Evolutionary conservation across 1,140 invertebrate species (phyloP).

Genomic region (Himalopsyche phryganea): DNA sequence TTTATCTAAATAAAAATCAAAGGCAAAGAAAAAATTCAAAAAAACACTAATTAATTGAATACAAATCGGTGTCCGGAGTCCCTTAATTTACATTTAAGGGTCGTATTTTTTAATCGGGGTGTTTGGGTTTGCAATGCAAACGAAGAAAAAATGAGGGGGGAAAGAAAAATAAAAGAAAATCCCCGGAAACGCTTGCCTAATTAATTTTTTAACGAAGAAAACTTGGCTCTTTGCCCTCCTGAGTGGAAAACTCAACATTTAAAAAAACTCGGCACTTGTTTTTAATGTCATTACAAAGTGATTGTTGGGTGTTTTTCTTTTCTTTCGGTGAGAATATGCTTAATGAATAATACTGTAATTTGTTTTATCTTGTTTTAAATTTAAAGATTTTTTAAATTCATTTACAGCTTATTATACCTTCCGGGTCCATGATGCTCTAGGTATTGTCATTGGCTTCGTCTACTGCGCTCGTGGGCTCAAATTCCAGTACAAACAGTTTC

Average conservation of each 20-base stretch:
- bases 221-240: constrained; percentile 10
- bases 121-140: constrained; percentile 7
- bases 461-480: too few relatives aligned
- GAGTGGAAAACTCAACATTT: constrained; percentile 5
- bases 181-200: constrained; percentile 26
- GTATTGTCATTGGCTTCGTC: not conserved
- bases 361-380: not conserved
- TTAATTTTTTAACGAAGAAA: constrained; percentile 34
- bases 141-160: constrained; percentile 11
- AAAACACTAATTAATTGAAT: constrained; percentile 30
- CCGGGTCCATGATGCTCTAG: too few relatives aligned
- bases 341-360: not conserved
- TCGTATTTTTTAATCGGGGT: constrained; percentile 9
- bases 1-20: too few relatives aligned
- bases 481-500: too few relatives aligned
- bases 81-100: constrained; percentile 31
- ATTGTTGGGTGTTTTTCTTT: constrained; percentile 4
- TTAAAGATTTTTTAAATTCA: not conserved
- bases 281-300: constrained; percentile 9
- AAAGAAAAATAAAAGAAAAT: not conserved
- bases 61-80: constrained; percentile 19
- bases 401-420: too few relatives aligned
- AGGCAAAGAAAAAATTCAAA: not conserved
- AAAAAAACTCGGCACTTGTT: constrained; percentile 29
- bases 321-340: not conserved